These are phyloP conservation scores for Euphonia xanthogaster DNA, from an alignment of 2,797 vertebrate genomes.

Conservation along the genomic window DNA sequence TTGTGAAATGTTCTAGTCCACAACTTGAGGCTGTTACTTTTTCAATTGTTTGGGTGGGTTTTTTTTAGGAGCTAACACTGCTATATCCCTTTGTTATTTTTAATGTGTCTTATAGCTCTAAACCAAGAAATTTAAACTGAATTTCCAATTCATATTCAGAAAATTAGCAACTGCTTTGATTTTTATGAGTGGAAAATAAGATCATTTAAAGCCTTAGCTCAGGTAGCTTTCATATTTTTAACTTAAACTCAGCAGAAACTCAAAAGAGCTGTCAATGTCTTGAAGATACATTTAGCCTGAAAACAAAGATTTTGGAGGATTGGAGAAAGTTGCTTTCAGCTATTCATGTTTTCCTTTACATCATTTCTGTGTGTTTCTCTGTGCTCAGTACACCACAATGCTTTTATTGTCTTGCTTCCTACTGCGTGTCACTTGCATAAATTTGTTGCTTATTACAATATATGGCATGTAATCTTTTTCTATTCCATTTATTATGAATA, in stretches of 20 bases:
- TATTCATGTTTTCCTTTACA: not conserved
- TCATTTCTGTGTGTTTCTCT: not conserved
- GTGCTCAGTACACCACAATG: not conserved
- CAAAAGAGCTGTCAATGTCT: not conserved
- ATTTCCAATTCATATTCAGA: not conserved
- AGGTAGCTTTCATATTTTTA: not conserved
- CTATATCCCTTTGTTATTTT: not conserved
- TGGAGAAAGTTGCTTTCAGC: not conserved
- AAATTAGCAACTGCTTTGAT: not conserved
- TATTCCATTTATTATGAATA: not conserved
- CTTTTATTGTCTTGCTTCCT: conserved; percentile 10
- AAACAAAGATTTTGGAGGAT: not conserved
- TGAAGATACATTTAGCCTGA: not conserved
- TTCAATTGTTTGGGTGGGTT: not conserved
- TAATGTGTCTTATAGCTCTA: not conserved
- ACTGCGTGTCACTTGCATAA: conserved; percentile 42
- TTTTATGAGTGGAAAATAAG: not conserved
- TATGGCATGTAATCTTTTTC: conserved; percentile 10
- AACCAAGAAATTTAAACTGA: not conserved
- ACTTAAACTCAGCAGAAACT: not conserved
- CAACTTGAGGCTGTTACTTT: not conserved
- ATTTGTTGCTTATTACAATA: not conserved
- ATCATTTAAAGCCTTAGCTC: not conserved
- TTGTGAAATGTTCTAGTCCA: not conserved
- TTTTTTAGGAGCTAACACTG: not conserved